phyloP scores from a whole-genome alignment of 2,797 vertebrate genomes.

The Sphaeramia orbicularis region DNA sequence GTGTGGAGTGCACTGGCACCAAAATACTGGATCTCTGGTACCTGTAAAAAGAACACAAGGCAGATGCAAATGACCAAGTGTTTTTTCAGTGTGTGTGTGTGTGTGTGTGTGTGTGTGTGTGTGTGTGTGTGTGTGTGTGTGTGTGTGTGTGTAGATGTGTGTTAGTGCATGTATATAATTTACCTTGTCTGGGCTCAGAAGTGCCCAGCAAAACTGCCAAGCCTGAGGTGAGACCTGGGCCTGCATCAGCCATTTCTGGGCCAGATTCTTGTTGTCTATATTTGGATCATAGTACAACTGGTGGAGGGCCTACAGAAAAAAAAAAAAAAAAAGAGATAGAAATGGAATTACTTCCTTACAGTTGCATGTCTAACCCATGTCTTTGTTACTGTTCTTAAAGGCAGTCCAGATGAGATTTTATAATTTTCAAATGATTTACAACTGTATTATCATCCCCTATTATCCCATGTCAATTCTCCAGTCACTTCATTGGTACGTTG shows the following conservation, averaged over 20 bases:
- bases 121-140: no score
- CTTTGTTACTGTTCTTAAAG: no score
- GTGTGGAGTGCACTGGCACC: conserved; percentile 96
- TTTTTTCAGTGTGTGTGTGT: not conserved
- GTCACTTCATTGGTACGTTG: no score
- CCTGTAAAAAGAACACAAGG: conserved; percentile 89
- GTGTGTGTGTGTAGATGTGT: no score
- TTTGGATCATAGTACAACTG: conserved; percentile 99
- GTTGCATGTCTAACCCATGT: not conserved
- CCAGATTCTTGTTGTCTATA: conserved; percentile 99
- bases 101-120: no score
- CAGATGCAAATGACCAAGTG: conserved; percentile 8
- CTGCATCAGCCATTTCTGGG: conserved; percentile 99
- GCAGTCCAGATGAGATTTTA: no score
- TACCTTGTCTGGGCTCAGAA: conserved; percentile 95
- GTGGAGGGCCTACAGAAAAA: conserved; percentile 91
- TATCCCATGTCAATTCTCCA: no score
- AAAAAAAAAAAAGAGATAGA: conserved; percentile 6
- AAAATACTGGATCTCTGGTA: conserved; percentile 98
- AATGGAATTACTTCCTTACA: not conserved
- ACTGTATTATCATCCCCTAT: no score
- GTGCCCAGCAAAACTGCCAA: conserved; percentile 99
- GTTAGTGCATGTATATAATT: conserved; percentile 1
- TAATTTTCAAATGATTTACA: no score
- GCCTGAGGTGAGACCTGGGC: conserved; percentile 98